Evolutionary conservation across 1,140 invertebrate species (phyloP).

Genomic region (Philaenus spumarius): DNA sequence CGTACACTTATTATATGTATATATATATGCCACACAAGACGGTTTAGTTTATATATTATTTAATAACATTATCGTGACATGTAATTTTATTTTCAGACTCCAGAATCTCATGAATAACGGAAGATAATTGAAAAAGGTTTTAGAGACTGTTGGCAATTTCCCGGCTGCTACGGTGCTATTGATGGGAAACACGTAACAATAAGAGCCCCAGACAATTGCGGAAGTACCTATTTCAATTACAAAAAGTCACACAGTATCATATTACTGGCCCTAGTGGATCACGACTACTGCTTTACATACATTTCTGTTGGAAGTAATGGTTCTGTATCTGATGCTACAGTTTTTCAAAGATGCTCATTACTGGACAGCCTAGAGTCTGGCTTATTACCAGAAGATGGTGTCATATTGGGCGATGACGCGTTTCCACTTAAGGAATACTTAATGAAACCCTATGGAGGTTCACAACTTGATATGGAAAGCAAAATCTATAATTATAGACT

Average conservation of each 20-base stretch:
- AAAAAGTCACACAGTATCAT: not conserved
- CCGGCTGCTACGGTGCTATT: slow-evolving; percentile 31
- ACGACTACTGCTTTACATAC: too few species aligned
- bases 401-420: slow-evolving; percentile 15
- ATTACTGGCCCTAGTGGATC: too few species aligned
- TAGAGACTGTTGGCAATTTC: slow-evolving; percentile 29
- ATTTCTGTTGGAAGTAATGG: not conserved
- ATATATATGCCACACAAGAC: too few species aligned
- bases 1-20: too few species aligned
- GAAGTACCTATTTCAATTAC: slow-evolving; percentile 9
- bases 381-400: not conserved
- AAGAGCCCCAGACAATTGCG: slow-evolving; percentile 24
- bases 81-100: slow-evolving; percentile 12
- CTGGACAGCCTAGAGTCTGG: not conserved
- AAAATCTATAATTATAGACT: not conserved
- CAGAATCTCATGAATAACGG: slow-evolving; percentile 8
- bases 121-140: slow-evolving; percentile 9
- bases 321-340: not conserved
- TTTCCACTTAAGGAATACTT: slow-evolving; percentile 14
- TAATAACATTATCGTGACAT: too few species aligned
- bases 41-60: too few species aligned
- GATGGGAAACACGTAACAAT: slow-evolving; percentile 38
- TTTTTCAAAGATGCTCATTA: slow-evolving; percentile 1
- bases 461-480: not conserved
- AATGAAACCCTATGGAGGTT: slow-evolving; percentile 5